Evolutionary conservation across 1,140 invertebrate genomes (phyloP), one percentile per base, ranked within the genome.

Genomic region (Pachypsylla venusta): DNA sequence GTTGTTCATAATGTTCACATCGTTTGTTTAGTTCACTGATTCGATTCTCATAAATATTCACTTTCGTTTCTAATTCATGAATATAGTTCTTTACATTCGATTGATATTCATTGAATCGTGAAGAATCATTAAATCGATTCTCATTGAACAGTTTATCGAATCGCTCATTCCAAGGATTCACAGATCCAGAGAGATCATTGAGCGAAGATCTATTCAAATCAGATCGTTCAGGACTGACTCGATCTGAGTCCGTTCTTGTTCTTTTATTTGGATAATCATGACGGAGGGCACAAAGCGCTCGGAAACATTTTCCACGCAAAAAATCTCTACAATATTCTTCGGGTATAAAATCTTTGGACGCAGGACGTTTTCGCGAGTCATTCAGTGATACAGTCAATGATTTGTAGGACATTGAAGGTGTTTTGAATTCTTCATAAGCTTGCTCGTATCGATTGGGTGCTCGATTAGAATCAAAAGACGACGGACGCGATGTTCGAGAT

Each of bases 1-100:
- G n/a, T n/a, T 48, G n/a, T 22, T 48, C 42, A 22, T 48, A 48
- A n/a, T 48, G 42, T 5, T 48, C 42, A 19, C 42, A 48, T 48
- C 42, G 5, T 22, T 48, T 48, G n/a, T 48, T 22, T 22, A 48
- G 42, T n/a, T 48, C 42, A 7, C 16, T 48, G 4, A 48, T 48
- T 22, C 22, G 16, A n/a, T 48, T 22, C 42, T 48, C 42, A 22
- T 48, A 48, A n/a, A 48, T 48, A 22, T n/a, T 48, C 4, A 48
- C n/a, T 19, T 48, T 48, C 42, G 22, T n/a, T 19, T 48, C 42
- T 19, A 48, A 19, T 22, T 48, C n/a, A 48, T 4, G 4, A 3
- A 48, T 22, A 22, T 48, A 48, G n/a, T n/a, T 22, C n/a, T 48
- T 48, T 19, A 48, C 7, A n/a, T 48, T 22, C n/a, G 42, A 3